Conservation (phyloP, 1,140 invertebrate genomes). For the Penaeus vannamei region DNA sequence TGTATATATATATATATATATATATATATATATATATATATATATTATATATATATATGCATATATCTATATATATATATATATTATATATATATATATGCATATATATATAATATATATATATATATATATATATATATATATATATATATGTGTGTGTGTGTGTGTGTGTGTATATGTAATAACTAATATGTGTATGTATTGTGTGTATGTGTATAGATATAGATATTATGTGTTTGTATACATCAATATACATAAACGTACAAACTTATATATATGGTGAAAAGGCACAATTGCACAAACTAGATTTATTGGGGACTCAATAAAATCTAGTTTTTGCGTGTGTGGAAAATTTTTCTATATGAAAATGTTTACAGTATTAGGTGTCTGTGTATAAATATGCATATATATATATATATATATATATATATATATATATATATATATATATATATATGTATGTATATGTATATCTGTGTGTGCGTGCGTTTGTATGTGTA, state of each 20-base stretch:
- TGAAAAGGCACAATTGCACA: background rate
- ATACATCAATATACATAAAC: background rate
- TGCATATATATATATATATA: background rate
- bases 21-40: slow-evolving; percentile 33
- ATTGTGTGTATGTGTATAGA: background rate
- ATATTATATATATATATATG: background rate
- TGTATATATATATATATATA: slow-evolving; percentile 12
- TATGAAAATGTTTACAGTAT: too few species aligned
- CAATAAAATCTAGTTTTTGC: too few species aligned
- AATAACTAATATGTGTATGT: background rate
- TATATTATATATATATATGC: slow-evolving; percentile 21
- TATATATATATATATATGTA: background rate
- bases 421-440: slow-evolving; percentile 17
- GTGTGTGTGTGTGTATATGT: background rate
- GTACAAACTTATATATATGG: background rate
- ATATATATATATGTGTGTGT: background rate
- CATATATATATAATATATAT: background rate
- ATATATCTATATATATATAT: slow-evolving; percentile 29
- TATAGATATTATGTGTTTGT: background rate
- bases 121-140: background rate
- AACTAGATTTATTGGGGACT: background rate
- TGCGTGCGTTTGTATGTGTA: too few species aligned
- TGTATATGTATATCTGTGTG: background rate
- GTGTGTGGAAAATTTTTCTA: background rate
- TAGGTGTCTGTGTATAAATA: too few species aligned